These are phyloP conservation scores for Anoplopoma fimbria DNA, from an alignment of 2,113 vertebrate species.

Conservation along the genomic window DNA sequence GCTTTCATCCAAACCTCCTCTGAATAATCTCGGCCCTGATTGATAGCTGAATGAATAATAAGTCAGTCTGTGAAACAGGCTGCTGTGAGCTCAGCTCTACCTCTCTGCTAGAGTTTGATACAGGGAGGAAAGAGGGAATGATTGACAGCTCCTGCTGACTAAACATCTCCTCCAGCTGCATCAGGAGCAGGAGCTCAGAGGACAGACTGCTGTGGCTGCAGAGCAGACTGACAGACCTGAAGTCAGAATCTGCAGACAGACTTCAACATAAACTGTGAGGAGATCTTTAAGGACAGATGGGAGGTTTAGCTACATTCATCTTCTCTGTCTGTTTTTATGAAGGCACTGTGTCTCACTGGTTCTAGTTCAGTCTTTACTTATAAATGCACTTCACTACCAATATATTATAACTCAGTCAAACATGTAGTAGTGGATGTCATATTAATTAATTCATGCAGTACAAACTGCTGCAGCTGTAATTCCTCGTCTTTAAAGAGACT, in stretches of 20 bases:
- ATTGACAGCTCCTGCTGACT: constrained; percentile 9
- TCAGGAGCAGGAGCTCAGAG: not conserved
- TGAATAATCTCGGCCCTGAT: constrained; percentile 2
- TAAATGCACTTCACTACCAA: not conserved
- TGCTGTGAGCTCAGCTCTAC: constrained; percentile 1
- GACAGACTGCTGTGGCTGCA: constrained; percentile 2
- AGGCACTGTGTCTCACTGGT: not conserved
- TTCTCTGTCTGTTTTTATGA: no score
- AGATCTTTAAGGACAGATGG: not conserved
- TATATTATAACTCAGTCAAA: not conserved
- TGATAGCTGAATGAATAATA: constrained; percentile 14
- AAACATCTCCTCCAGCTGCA: constrained; percentile 22
- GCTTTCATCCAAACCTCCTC: constrained; percentile 1
- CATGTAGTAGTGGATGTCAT: no score
- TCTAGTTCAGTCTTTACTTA: not conserved
- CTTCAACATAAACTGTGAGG: not conserved
- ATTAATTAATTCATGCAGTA: no score
- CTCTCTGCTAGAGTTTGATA: constrained; percentile 4
- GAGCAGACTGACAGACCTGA: not conserved
- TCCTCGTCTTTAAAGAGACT: no score
- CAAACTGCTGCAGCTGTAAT: no score
- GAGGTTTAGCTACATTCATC: no score
- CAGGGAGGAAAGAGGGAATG: constrained; percentile 6
- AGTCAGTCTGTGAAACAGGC: not conserved
- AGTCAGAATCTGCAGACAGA: not conserved